Evolutionary conservation across 2,113 vertebrate genomes (phyloP), one percentile per base, ranked within the genome.

Genomic region (Rhadina sibilatrix): DNA sequence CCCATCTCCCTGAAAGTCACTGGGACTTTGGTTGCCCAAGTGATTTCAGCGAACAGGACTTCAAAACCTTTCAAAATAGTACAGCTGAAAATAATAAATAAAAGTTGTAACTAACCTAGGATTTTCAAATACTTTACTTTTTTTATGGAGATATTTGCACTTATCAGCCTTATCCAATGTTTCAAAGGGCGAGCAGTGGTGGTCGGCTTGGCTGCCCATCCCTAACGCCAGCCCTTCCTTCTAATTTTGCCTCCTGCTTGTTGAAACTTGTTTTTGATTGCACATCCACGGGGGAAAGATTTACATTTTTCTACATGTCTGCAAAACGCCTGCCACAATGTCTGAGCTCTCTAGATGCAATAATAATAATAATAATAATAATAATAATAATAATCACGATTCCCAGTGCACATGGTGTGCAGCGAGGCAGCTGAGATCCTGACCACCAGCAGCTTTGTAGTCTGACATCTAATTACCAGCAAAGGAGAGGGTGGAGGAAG

Each of bases 381-480:
- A 40, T 23, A 17, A 38, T 20, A 38, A 23, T 7, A 0, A 71
- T 5, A 0, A 84, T 10, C 3, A 42, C 0, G 0, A 68, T 95
- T 82, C 63, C 63, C 79, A 65, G 38, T 9, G 37, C 0, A 0
- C 4, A 0, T 0, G 0, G 35, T 28, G 31, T 35, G 76, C 80
- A 90, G 60, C 0, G 0, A 77, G 38, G 70, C 3, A 6, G 61
- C 65, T 17, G 12, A 71, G 83, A 91, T 53, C 40, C 71, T 4
- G 2, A 37, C 63, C 3, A 1, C 2, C 10, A 85, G 59, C 71
- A 93, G 69, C 54, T 90, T 81, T 95, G 52, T 60, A 49, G 37
- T 47, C 82, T 93, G 69, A 31, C 23, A 14, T 83, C 69, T 70
- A 63, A 59, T 88, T 86, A 77, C 12, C 6, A 4, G 42, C 0